Evolutionary conservation across 2,797 vertebrate species (phyloP).

Genomic region (Phalloptychus januarius): DNA sequence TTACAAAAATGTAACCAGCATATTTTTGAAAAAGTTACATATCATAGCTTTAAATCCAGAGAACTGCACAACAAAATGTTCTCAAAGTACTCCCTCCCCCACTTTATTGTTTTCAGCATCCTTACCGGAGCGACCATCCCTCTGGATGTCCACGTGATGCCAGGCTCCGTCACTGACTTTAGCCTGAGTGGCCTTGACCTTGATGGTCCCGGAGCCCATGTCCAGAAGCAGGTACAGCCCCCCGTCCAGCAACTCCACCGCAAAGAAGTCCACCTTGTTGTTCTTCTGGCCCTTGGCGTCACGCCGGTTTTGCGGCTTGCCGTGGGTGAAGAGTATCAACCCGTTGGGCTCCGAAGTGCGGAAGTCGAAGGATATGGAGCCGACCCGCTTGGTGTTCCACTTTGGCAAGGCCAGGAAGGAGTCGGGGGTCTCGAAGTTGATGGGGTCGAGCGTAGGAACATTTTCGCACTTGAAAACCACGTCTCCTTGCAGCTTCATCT

Average conservation of each 20-base stretch:
- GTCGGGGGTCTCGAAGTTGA: conserved; percentile 95
- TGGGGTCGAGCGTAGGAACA: conserved; percentile 95
- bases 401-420: conserved; percentile 96
- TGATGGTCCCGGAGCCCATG: conserved; percentile 98
- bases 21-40: no score
- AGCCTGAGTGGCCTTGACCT: conserved; percentile 95
- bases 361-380: conserved; percentile 98
- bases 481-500: conserved; percentile 99
- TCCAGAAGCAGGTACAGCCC: conserved; percentile 94
- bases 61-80: background rate
- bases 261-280: conserved; percentile 98
- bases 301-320: conserved; percentile 92
- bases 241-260: conserved; percentile 94
- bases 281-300: conserved; percentile 93
- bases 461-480: conserved; percentile 97
- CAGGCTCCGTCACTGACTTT: conserved; percentile 96
- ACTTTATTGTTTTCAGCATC: background rate
- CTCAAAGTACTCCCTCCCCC: background rate
- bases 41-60: background rate
- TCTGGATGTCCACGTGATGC: conserved; percentile 98
- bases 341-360: conserved; percentile 96
- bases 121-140: conserved; percentile 95
- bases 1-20: no score
- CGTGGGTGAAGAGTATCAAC: conserved; percentile 96
- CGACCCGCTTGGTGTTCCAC: conserved; percentile 98